Base-by-base conservation (phyloP, 2,797 vertebrate genomes). In the Botia almorhae region DNA sequence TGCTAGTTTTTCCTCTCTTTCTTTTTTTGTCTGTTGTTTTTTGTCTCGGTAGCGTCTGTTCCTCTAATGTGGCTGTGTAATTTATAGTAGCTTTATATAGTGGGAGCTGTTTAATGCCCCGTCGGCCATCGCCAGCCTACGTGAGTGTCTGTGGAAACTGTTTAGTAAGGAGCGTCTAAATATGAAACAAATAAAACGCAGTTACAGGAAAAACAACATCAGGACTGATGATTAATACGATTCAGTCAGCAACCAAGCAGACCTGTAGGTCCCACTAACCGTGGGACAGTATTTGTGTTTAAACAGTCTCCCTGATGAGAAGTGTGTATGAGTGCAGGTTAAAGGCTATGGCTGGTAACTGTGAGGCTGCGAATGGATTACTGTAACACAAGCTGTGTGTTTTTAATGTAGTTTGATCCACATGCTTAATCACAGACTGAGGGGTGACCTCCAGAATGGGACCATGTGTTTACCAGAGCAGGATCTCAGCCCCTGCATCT, bases 301-400 rank as follows among this genome's bases (percentile, higher is more conserved):
- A 69, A 68, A 76, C 21, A 1, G 43, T 21, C 36, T 78, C 63
- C 61, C 64, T 78, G 61, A 81, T 70, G 82, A 56, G 74, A 14
- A 10, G 56, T 0, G 4, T 56, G 64, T 63, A 70, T 71, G 65
- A 63, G 71, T 19, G 68, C 55, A 78, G 74, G 79, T 67, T 78
- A 67, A 69, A 72, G 70, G 26, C 67, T 63, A 61, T 3, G 70
- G 82, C 68, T 69, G 48, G 80, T 83, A 83, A 84, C 83, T 56
- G 75, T 7, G 1, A 61, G 67, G 69, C 82, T 81, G 85, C 82
- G 82, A 87, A 87, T 87, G 81, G 84, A 78, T 85, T 84, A 80
- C 36, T 83, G 81, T 85, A 87, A 83, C 84, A 70, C 61, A 83
- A 85, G 82, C 85, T 82, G 81, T 65, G 43, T 72, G 74, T 78